Evolutionary conservation across 2,113 vertebrate species (phyloP), one percentile per base, ranked within the genome.

Genomic region (Fregetta grallaria): DNA sequence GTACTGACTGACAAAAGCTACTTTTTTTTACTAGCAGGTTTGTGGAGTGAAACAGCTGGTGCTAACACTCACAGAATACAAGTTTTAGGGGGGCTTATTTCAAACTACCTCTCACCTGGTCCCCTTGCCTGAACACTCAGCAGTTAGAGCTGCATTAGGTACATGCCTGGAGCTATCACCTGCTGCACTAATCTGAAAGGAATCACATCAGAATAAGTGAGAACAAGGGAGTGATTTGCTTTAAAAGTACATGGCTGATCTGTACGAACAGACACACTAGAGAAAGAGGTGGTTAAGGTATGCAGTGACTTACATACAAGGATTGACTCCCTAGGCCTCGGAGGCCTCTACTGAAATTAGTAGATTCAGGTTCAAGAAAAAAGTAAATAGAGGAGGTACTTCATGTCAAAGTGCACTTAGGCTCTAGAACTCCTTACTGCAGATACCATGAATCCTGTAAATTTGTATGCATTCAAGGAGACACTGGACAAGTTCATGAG

Each of bases 301-400:
- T 6, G 22, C 26, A 32, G 13, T 32, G 18, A 40, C 38, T 56
- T 30, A 30, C 23, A 17, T 15, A 40, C 11, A 75, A 49, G 18
- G 1, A 53, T 1, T 1, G 1, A 44, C 4, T 66, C 6, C 6
- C 7, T 8, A 29, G 9, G 15, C 15, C 17, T 61, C 40, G 11
- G 19, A 71, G 25, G 16, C 3, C 36, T 74, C 29, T 53, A 29
- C 23, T 63, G 50, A 67, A 62, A 49, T 16, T 5, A 29, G 23
- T 3, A 21, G 21, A 15, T 56, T 11, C 11, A 42, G 0, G 0
- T 7, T 52, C 9, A 49, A 59, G 23, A 26, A n/a, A 86, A 56
- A 66, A 7, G 0, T 6, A 32, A 55, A 9, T 6, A 62, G 23
- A 42, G 13, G 10, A n/a, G 5, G 3, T 9, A 14, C 4, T 40